A percentile compares a stretch with the other conserved stretches of the same genome.
These are phyloP conservation scores for Ridgeia piscesae DNA, from an alignment of 1,140 invertebrate species.

Conservation along the genomic window DNA sequence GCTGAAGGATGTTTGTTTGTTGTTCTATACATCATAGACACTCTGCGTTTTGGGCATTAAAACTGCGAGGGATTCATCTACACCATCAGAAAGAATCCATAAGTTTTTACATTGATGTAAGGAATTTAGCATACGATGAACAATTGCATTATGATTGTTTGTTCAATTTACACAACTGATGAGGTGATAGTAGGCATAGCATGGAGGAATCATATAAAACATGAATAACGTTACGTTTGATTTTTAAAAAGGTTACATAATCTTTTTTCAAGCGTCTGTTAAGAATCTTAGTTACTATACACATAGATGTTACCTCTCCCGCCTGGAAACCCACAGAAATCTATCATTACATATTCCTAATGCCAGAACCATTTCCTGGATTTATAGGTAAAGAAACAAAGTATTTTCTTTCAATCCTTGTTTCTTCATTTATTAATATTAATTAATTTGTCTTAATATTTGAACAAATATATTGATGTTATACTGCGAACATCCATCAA, in stretches of 20 bases:
- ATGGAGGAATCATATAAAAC: no score
- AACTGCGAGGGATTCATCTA: background rate
- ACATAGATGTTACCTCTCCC: no score
- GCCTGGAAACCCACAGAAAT: no score
- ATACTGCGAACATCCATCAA: no score
- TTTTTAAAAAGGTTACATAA: no score
- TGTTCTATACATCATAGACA: background rate
- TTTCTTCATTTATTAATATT: slow-evolving; percentile 5
- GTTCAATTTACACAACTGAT: no score
- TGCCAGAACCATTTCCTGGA: no score
- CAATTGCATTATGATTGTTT: background rate
- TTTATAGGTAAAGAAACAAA: background rate
- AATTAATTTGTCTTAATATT: background rate
- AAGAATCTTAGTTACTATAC: no score
- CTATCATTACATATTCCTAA: no score
- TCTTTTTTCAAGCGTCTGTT: no score
- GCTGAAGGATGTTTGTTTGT: background rate
- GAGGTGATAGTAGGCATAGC: no score
- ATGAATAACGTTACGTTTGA: no score
- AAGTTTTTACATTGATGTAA: background rate
- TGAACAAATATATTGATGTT: background rate
- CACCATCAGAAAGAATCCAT: background rate
- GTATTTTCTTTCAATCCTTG: background rate
- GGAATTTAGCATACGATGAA: background rate
- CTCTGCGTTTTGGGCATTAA: background rate